Evolutionary conservation across 2,113 vertebrate genomes (phyloP).

Genomic region (Cebidichthys violaceus): DNA sequence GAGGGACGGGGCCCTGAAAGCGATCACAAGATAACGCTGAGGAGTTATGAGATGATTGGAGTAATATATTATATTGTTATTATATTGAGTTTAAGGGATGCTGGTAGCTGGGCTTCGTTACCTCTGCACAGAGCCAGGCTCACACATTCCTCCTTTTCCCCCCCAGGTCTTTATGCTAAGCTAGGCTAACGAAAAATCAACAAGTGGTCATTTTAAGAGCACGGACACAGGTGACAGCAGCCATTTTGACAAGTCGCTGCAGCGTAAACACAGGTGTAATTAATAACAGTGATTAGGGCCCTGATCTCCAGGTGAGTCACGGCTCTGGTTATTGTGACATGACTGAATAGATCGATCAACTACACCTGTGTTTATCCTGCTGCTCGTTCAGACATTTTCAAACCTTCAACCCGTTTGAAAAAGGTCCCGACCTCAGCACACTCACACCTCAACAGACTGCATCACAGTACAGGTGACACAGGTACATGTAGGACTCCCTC

Average conservation of each 20-base stretch:
- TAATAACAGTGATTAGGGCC: not conserved
- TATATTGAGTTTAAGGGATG: not conserved
- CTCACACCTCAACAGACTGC: not conserved
- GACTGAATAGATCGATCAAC: not conserved
- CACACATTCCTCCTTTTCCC: not conserved
- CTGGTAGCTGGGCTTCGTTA: not conserved
- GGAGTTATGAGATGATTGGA: not conserved
- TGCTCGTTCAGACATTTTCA: not conserved
- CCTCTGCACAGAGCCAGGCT: not conserved
- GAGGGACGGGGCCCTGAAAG: not conserved
- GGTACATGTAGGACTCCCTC: constrained; percentile 38
- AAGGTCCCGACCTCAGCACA: constrained; percentile 55
- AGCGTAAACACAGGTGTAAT: not conserved
- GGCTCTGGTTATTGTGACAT: not conserved
- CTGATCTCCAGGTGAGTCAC: not conserved
- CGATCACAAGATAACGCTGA: not conserved
- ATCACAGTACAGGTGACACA: constrained; percentile 10
- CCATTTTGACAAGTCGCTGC: not conserved
- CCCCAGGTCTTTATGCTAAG: not conserved
- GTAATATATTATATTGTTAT: not conserved
- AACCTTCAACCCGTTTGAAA: constrained; percentile 29
- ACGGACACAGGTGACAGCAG: not conserved
- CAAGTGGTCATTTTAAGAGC: not conserved
- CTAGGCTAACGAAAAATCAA: not conserved
- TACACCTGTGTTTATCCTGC: not conserved